These are phyloP conservation scores for Sphaerodactylus townsendi DNA, from an alignment of 2,113 vertebrate species.

Conservation along the genomic window DNA sequence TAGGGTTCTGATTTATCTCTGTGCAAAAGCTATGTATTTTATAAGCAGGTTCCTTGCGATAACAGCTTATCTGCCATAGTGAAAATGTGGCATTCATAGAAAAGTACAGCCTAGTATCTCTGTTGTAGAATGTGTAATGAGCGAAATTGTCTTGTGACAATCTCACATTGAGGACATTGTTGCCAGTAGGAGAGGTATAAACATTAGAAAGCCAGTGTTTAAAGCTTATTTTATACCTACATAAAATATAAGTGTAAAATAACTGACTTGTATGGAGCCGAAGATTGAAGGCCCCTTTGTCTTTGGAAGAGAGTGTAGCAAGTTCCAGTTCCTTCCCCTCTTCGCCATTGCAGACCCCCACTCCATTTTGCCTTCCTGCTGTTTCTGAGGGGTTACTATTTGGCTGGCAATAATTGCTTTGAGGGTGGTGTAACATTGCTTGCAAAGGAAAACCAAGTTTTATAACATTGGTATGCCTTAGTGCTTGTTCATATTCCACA, in stretches of 20 bases:
- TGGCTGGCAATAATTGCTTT: background rate
- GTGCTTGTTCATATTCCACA: background rate
- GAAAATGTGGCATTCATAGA: background rate
- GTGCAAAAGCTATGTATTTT: background rate
- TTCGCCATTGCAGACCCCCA: too few species aligned
- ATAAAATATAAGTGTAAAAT: background rate
- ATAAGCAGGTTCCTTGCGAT: background rate
- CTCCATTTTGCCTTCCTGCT: too few species aligned
- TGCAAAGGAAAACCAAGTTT: background rate
- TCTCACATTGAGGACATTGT: background rate
- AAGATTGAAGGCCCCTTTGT: background rate
- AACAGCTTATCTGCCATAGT: background rate
- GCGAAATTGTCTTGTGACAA: background rate
- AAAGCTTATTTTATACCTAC: background rate
- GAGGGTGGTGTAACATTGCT: background rate
- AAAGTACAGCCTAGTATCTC: background rate
- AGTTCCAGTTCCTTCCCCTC: too few species aligned
- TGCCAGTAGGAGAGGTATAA: background rate
- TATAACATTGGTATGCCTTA: background rate
- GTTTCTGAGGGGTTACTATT: too few species aligned
- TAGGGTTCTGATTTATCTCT: background rate
- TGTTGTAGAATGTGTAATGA: background rate
- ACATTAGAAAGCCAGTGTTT: background rate
- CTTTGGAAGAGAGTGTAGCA: background rate
- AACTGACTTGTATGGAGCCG: background rate